Evolutionary conservation across 2,797 vertebrate species (phyloP).

Genomic region (Dicrostonyx torquatus): DNA sequence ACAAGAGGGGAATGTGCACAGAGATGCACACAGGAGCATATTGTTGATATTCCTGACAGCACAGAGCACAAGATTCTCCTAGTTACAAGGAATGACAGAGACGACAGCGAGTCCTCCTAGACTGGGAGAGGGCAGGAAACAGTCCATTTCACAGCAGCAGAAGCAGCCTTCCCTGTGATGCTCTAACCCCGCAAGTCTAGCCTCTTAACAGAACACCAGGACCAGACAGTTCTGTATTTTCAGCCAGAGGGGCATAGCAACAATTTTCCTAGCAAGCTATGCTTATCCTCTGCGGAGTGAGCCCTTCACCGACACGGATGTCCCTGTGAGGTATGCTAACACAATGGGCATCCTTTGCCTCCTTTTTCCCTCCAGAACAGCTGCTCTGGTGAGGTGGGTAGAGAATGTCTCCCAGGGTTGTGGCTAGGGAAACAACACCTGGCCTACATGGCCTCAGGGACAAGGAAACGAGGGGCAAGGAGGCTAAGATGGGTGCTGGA

Average conservation of each 20-base stretch:
- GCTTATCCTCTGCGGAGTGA: neutral
- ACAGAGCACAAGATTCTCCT: neutral
- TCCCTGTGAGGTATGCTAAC: neutral
- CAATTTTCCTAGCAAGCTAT: neutral
- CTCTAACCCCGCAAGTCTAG: neutral
- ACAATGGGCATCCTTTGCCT: neutral
- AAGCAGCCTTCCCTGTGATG: neutral
- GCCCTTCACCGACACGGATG: neutral
- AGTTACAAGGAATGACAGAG: neutral
- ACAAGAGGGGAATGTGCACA: neutral
- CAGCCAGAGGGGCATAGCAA: neutral
- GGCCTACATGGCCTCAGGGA: neutral
- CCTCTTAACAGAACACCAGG: neutral
- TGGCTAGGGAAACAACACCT: neutral
- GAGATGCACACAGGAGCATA: neutral
- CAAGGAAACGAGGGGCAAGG: neutral
- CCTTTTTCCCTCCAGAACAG: neutral
- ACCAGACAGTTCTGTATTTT: neutral
- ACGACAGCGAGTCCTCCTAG: neutral
- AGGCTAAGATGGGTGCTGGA: neutral
- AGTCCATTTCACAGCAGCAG: neutral
- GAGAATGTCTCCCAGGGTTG: neutral
- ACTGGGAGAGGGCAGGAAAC: neutral
- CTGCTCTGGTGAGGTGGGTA: neutral
- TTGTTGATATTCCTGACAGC: neutral